Evolutionary conservation across 2,113 vertebrate species (phyloP).

Genomic region (Planiliza haematocheilus): DNA sequence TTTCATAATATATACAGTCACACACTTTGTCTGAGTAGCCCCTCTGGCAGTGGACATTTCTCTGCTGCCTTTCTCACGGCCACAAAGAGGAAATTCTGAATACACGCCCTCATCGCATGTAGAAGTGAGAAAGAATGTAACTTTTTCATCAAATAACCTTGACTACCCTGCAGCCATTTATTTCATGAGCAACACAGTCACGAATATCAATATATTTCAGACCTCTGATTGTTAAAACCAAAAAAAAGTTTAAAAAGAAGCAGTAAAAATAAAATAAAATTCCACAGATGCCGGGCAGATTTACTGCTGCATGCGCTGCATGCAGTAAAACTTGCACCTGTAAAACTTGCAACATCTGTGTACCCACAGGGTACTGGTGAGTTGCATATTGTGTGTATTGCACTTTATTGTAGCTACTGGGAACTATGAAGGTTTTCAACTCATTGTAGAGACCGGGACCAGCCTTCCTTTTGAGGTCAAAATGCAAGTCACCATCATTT

Average conservation of each 20-base stretch:
- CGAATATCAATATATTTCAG: conserved; percentile 8
- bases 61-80: background rate
- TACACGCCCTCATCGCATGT: background rate
- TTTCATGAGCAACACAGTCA: background rate
- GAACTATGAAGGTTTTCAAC: background rate
- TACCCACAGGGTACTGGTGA: background rate
- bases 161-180: background rate
- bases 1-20: no score
- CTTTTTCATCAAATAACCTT: background rate
- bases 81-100: background rate
- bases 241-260: conserved; percentile 16
- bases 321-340: conserved; percentile 14
- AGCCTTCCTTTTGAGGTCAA: no score
- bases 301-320: background rate
- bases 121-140: background rate
- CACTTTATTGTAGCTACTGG: conserved; percentile 5
- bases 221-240: conserved; percentile 10
- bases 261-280: conserved; percentile 28
- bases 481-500: no score
- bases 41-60: conserved; percentile 6
- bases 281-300: conserved; percentile 24
- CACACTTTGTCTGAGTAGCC: background rate
- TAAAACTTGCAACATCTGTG: conserved; percentile 37
- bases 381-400: background rate
- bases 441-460: background rate